Evolutionary conservation across 2,888 invertebrate genomes (phyloP).

Genomic region (Melipona bicolor): DNA sequence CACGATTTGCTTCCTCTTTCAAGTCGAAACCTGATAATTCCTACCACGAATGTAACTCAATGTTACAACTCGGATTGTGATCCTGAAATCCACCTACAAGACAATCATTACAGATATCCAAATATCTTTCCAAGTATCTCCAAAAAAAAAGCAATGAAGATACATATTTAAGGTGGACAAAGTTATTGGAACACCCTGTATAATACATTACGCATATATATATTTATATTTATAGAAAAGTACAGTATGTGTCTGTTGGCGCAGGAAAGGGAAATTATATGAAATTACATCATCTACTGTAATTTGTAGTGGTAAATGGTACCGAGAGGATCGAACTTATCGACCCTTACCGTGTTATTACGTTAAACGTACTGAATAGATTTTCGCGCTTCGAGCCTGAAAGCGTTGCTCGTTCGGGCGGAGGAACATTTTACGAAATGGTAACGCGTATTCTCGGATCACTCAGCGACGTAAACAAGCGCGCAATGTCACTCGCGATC

Average conservation of each 20-base stretch:
- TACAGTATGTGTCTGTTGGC: neutral
- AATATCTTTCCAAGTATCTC: no score
- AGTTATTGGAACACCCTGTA: no score
- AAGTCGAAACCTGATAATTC: no score
- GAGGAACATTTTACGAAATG: neutral
- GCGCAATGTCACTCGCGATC: neutral
- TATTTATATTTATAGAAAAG: neutral
- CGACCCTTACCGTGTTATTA: slow-evolving; percentile 11
- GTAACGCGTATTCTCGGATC: neutral
- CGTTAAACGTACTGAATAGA: neutral
- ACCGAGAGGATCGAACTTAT: slow-evolving; percentile 3
- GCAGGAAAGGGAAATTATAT: slow-evolving; percentile 31
- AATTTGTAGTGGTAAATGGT: slow-evolving; percentile 25
- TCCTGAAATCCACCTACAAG: no score
- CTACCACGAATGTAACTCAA: no score
- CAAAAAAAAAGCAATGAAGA: no score
- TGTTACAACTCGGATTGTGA: no score
- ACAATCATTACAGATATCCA: no score
- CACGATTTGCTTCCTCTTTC: no score
- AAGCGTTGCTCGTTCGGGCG: neutral
- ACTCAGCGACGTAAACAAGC: neutral
- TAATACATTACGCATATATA: neutral
- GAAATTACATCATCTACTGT: slow-evolving; percentile 38
- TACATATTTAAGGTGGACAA: no score
- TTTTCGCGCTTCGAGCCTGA: neutral